Conservation (phyloP, 2,888 invertebrate genomes). For the Helicoverpa assulta region DNA sequence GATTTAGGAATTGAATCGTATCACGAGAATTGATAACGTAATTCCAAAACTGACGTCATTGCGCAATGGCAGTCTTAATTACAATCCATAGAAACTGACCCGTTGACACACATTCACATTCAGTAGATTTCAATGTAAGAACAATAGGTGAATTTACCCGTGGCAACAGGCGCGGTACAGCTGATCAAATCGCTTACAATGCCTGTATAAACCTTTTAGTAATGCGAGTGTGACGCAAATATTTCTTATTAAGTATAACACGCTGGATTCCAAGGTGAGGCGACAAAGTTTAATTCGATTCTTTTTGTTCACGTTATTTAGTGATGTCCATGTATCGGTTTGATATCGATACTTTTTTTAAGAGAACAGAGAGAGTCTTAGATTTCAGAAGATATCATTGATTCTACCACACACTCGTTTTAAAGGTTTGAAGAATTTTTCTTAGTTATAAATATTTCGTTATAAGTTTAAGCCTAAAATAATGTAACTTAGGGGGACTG, state of each 20-base stretch:
- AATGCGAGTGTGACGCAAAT: constrained; percentile 53
- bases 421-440: too few relatives aligned
- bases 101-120: constrained; percentile 67
- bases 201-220: constrained; percentile 53
- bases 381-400: too few relatives aligned
- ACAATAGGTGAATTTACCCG: constrained; percentile 58
- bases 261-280: constrained; percentile 25
- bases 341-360: background rate
- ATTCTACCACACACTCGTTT: too few relatives aligned
- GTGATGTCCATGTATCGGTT: background rate
- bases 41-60: constrained; percentile 46
- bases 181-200: constrained; percentile 65
- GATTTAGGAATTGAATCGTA: constrained; percentile 8
- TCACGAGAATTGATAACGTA: constrained; percentile 12
- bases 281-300: constrained; percentile 19
- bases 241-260: constrained; percentile 42
- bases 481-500: too few relatives aligned
- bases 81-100: constrained; percentile 66
- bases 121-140: constrained; percentile 52
- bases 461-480: too few relatives aligned
- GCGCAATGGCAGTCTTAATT: constrained; percentile 64
- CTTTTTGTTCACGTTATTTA: background rate
- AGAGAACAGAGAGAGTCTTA: too few relatives aligned
- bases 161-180: constrained; percentile 54
- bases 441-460: too few relatives aligned